These are phyloP conservation scores for Mesembrinibis cayennensis DNA, from an alignment of 2,113 vertebrate genomes.

Conservation along the genomic window DNA sequence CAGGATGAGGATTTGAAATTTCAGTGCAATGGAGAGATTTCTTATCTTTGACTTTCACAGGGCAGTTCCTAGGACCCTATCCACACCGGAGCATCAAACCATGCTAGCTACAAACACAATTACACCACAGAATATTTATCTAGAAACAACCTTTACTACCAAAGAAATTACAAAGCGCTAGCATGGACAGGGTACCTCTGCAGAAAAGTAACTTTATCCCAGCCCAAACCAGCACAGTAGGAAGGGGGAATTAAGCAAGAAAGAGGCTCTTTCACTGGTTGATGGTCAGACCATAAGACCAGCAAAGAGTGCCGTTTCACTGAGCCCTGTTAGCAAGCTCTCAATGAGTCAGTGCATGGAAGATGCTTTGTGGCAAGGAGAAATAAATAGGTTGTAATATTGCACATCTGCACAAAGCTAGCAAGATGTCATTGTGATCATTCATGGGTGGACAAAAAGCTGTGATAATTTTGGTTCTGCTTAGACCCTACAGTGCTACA, in stretches of 20 bases:
- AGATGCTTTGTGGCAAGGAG: slow-evolving; percentile 20
- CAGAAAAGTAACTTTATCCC: too few relatives aligned
- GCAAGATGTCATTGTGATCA: slow-evolving; percentile 24
- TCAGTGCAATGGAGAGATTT: slow-evolving; percentile 63
- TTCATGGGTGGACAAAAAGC: slow-evolving; percentile 56
- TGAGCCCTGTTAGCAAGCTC: slow-evolving; percentile 54
- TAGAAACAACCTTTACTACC: slow-evolving; percentile 56
- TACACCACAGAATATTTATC: slow-evolving; percentile 62
- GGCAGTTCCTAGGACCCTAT: slow-evolving; percentile 43
- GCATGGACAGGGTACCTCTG: slow-evolving; percentile 60
- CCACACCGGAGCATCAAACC: slow-evolving; percentile 55
- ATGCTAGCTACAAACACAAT: slow-evolving; percentile 65
- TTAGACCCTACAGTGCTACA: slow-evolving; percentile 71
- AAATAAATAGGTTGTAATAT: slow-evolving; percentile 29
- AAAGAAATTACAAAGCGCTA: slow-evolving; percentile 61
- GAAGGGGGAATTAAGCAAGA: slow-evolving; percentile 30
- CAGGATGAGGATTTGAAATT: slow-evolving; percentile 56
- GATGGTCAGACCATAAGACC: slow-evolving; percentile 16
- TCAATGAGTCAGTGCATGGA: slow-evolving; percentile 29
- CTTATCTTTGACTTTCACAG: slow-evolving; percentile 14
- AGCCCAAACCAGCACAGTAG: background rate
- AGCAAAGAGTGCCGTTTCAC: slow-evolving; percentile 34
- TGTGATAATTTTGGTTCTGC: slow-evolving; percentile 41
- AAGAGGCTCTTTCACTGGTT: slow-evolving; percentile 4
- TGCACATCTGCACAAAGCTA: slow-evolving; percentile 46